These are phyloP conservation scores for Helobdella robusta DNA, from an alignment of 2,888 invertebrate species.

Conservation along the genomic window DNA sequence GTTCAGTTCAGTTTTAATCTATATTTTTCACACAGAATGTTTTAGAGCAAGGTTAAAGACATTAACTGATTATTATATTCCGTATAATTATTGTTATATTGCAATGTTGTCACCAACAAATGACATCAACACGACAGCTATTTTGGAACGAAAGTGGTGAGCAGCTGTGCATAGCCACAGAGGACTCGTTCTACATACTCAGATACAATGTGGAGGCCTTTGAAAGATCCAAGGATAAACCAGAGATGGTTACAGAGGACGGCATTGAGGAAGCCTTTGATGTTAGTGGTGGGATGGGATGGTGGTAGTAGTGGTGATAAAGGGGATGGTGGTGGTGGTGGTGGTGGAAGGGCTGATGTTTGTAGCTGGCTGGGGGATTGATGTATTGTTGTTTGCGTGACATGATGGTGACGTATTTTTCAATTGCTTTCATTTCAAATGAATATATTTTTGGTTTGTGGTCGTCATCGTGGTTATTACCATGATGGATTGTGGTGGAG, in stretches of 20 bases:
- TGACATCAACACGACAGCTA: no score
- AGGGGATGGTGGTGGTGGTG: neutral
- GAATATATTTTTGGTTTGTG: neutral
- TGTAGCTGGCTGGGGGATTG: neutral
- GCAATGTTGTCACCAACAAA: no score
- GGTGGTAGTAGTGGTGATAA: neutral
- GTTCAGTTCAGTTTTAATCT: no score
- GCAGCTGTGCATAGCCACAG: slow-evolving; percentile 83
- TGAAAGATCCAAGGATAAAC: slow-evolving; percentile 62
- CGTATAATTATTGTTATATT: no score
- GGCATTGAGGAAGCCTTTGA: slow-evolving; percentile 84
- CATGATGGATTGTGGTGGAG: no score
- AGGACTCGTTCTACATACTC: slow-evolving; percentile 87
- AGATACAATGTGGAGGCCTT: slow-evolving; percentile 76
- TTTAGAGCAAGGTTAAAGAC: no score
- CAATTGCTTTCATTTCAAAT: no score
- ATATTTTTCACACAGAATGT: no score
- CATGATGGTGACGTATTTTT: no score
- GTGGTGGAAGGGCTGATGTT: neutral
- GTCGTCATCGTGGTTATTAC: no score
- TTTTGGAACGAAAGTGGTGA: slow-evolving; percentile 95
- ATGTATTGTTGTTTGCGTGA: no score
- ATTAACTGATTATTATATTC: no score
- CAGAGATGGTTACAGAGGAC: slow-evolving; percentile 72
- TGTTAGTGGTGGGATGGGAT: slow-evolving; percentile 51